These are phyloP conservation scores for Ormyrus thymus DNA, from an alignment of 2,888 invertebrate genomes.

Conservation along the genomic window DNA sequence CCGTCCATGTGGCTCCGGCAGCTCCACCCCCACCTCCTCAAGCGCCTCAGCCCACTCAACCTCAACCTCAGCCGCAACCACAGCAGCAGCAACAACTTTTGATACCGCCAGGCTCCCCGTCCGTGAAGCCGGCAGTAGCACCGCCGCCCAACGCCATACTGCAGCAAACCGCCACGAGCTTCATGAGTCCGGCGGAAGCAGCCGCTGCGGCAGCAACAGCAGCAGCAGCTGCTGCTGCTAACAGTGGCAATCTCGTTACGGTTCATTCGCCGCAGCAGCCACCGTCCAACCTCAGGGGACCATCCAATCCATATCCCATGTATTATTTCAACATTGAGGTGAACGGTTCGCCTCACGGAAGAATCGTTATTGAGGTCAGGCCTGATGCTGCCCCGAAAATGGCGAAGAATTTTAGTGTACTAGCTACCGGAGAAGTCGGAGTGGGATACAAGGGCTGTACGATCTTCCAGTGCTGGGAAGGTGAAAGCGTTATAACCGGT, in stretches of 20 bases:
- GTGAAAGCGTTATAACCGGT: slow-evolving; percentile 87
- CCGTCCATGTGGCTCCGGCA: slow-evolving; percentile 50
- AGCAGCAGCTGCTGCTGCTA: slow-evolving; percentile 23
- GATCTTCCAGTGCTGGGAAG: slow-evolving; percentile 89
- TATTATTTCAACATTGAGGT: slow-evolving; percentile 87
- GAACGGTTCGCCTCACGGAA: slow-evolving; percentile 82
- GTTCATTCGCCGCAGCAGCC: slow-evolving; percentile 76
- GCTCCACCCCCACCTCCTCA: slow-evolving; percentile 43
- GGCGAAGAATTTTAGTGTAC: slow-evolving; percentile 86
- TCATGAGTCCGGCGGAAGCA: slow-evolving; percentile 66
- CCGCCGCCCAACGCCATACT: slow-evolving; percentile 68
- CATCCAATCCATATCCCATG: slow-evolving; percentile 80
- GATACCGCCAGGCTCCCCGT: slow-evolving; percentile 72
- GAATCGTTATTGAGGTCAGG: slow-evolving; percentile 86
- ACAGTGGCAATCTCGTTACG: slow-evolving; percentile 60
- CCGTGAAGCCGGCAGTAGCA: slow-evolving; percentile 66
- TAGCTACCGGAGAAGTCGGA: slow-evolving; percentile 84
- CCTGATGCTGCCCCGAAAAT: slow-evolving; percentile 88
- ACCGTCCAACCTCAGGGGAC: slow-evolving; percentile 75
- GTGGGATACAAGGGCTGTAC: slow-evolving; percentile 87
- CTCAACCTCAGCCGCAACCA: slow-evolving; percentile 67
- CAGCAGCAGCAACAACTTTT: slow-evolving; percentile 66
- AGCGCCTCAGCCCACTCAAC: slow-evolving; percentile 34
- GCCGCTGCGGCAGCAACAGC: slow-evolving; percentile 30
- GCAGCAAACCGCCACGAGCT: slow-evolving; percentile 68